Base-by-base conservation (phyloP, 2,888 invertebrate species). In the Calliphora vomitoria region DNA sequence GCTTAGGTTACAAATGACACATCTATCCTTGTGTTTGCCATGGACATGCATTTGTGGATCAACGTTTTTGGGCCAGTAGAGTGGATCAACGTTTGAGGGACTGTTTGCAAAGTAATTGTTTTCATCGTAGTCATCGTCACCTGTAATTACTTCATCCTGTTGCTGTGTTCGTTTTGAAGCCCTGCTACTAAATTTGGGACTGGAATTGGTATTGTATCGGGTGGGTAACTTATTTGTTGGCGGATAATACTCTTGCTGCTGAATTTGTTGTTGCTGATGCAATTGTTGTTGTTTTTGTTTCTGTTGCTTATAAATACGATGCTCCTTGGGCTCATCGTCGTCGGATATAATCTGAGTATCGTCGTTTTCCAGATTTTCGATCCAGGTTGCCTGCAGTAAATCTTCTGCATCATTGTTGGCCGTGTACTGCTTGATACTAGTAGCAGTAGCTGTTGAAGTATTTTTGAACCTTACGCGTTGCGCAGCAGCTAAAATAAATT, bases 301-400 rank as follows among this genome's bases (percentile, higher is more conserved):
- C 47, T 38, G 85, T 88, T 88, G 75, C 20, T 90, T 90, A 58
- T 90, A 90, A 64, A 90, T 89, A 8, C 89, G 87, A 86, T 90
- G 90, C 13, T 87, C 85, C 53, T 71, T 85, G 10, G 89, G 89
- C 13, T 90, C 91, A 35, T 89, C 89, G 68, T 90, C 90, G 25
- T 88, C 87, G 8, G 87, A 87, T 44, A 87, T 87, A 55, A 87
- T 41, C 81, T 89, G 87, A 60, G 87, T 41, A 10, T 80, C 89
- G 4, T 89, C 90, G 15, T 89, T 89, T 41, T 88, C 89, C 10
- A 89, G 85, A 66, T 86, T 88, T 81, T 90, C 90, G 44, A 90
- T 85, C 90, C 90, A 90, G 3, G 89, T 90, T 8, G 90, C 90
- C 8, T 88, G 89, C 58, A 90, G 20, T n/a, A 90, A 75, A 71